phyloP scores from a whole-genome alignment of 1,140 invertebrate genomes.

The Gonioctena quinquepunctata region DNA sequence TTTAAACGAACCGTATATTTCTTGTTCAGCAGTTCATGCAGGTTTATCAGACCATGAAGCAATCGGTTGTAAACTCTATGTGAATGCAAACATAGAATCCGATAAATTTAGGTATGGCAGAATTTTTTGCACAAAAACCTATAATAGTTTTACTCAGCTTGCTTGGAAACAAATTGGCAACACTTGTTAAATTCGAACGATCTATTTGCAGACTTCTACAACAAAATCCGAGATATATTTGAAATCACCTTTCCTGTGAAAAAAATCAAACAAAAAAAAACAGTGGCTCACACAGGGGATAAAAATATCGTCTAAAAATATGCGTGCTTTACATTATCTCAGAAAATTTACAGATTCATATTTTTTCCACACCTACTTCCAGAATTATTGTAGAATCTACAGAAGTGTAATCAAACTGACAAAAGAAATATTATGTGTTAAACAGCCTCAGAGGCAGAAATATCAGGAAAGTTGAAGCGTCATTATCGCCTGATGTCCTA shows the following conservation, averaged over 20 bases:
- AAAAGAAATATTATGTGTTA: neutral
- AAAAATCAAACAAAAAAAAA: neutral
- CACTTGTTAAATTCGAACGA: neutral
- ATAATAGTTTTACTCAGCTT: neutral
- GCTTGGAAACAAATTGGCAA: neutral
- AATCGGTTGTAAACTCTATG: no score
- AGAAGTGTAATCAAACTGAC: neutral
- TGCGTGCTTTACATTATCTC: neutral
- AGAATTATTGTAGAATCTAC: neutral
- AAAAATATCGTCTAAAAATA: neutral
- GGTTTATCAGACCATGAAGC: neutral
- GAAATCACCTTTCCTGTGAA: neutral
- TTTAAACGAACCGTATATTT: neutral
- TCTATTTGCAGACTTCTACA: neutral
- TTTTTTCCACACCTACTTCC: neutral
- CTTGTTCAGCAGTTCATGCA: neutral
- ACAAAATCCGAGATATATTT: neutral
- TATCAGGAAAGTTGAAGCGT: neutral
- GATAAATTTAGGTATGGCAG: no score
- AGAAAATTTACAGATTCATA: neutral
- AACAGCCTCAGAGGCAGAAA: no score
- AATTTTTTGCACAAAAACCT: no score
- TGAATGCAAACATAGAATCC: no score
- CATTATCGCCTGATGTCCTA: neutral
- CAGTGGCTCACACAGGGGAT: neutral